Percentiles rank a stretch among this genome's conserved stretches.
Conservation (phyloP, 2,113 vertebrate genomes). For the Dinomys branickii region DNA sequence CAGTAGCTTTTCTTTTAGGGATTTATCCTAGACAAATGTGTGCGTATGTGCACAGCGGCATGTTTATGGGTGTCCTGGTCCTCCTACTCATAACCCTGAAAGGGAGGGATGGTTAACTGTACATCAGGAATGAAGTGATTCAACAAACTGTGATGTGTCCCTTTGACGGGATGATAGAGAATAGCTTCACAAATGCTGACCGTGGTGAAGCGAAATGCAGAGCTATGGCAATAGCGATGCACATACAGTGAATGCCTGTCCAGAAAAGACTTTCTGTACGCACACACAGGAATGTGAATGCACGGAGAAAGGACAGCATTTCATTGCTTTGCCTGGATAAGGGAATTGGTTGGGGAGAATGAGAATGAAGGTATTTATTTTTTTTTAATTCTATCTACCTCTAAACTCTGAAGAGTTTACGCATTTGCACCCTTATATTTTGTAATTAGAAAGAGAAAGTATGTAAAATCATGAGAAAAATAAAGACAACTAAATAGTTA, state of each 20-base stretch:
- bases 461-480: constrained; percentile 17
- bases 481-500: not conserved
- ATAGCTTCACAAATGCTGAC: not conserved
- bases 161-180: not conserved
- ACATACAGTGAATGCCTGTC: not conserved
- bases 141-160: not conserved
- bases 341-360: not conserved
- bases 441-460: not conserved
- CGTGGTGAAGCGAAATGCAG: not conserved
- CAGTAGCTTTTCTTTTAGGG: not conserved
- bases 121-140: not conserved
- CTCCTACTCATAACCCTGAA: not conserved
- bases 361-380: not conserved
- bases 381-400: not conserved
- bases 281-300: not conserved
- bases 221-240: not conserved
- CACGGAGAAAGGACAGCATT: too few species aligned
- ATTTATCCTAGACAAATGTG: not conserved
- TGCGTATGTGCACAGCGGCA: not conserved
- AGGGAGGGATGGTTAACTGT: not conserved
- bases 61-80: not conserved
- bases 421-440: not conserved
- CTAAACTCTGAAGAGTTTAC: not conserved
- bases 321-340: not conserved
- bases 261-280: not conserved